Evolutionary conservation across 2,113 vertebrate genomes (phyloP), one percentile per base, ranked within the genome.

Genomic region (Pangasianodon hypophthalmus): DNA sequence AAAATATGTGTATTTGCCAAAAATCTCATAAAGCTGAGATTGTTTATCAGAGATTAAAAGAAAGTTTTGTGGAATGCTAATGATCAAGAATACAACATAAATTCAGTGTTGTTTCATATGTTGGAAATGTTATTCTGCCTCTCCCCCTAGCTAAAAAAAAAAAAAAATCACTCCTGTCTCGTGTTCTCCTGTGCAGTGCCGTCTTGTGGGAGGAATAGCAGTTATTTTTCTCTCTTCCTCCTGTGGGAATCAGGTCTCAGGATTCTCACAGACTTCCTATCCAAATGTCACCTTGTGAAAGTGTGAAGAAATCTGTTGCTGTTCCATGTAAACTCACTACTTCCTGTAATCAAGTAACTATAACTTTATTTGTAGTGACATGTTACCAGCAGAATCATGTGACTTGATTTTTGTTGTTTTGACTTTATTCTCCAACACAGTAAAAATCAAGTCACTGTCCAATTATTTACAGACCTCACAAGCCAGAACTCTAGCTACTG

Each of bases 261-360:
- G 56, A 64, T 44, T 50, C 86, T 87, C 56, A 64, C 56, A 87
- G 73, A 52, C 29, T 80, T 62, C 75, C 56, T 32, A 62, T 77
- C 54, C 52, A 79, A 87, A 87, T 87, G 41, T 64, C 75, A 64
- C 52, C 75, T n/a, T 80, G 32, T 56, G 14, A 54, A 81, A 81
- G 44, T 81, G 44, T 88, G 19, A 81, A 88, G 37, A 48, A 67
- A 77, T 77, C 86, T 48, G 26, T 50, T 77, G 29, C 46, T 52
- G 4, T 32, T 62, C 46, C 52, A 10, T 14, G 58, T 46, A n/a
- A 81, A 64, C 58, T 50, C 24, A 14, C 29, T 13, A 4, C 44
- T 80, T 50, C 58, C 26, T 52, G 4, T 88, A 81, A 80, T 62
- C 41, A 67, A 81, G 58, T 14, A 54, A 50, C 26, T 19, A 64